Conservation (phyloP, 2,888 invertebrate genomes). For the Ennomos quercinarius region DNA sequence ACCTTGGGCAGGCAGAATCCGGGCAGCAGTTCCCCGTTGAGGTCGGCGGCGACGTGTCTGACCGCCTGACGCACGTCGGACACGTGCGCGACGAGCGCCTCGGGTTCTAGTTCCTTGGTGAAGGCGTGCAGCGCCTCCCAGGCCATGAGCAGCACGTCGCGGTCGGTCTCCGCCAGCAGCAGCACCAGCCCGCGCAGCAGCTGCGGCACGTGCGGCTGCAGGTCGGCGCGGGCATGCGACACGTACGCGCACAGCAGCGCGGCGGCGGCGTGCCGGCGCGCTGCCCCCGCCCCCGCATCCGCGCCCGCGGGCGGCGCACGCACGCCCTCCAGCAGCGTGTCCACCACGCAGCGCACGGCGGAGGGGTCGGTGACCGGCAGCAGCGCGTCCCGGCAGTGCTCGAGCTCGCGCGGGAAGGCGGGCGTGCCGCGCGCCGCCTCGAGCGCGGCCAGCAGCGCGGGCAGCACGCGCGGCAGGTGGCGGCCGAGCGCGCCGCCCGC, state of each 20-base stretch:
- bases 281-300: slow-evolving; percentile 83
- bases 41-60: slow-evolving; percentile 94
- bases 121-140: slow-evolving; percentile 94
- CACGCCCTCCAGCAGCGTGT: slow-evolving; percentile 54
- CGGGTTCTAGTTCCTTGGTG: slow-evolving; percentile 93
- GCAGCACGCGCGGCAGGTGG: slow-evolving; percentile 96
- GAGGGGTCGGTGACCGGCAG: slow-evolving; percentile 88
- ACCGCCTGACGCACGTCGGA: slow-evolving; percentile 96
- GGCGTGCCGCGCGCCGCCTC: slow-evolving; percentile 88
- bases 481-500: slow-evolving; percentile 97
- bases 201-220: slow-evolving; percentile 94
- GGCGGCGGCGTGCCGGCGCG: slow-evolving; percentile 91
- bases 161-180: slow-evolving; percentile 92
- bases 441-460: slow-evolving; percentile 93
- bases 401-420: slow-evolving; percentile 90
- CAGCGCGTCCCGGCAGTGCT: slow-evolving; percentile 97
- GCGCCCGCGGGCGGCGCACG: slow-evolving; percentile 44
- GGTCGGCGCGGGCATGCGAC: slow-evolving; percentile 94
- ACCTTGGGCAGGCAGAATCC: slow-evolving; percentile 97
- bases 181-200: slow-evolving; percentile 94
- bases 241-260: slow-evolving; percentile 96
- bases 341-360: slow-evolving; percentile 52
- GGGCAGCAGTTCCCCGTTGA: slow-evolving; percentile 92
- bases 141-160: slow-evolving; percentile 89
- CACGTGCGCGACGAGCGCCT: slow-evolving; percentile 94